Evolutionary conservation across 2,113 vertebrate species (phyloP), one percentile per base, ranked within the genome.

Genomic region (Phrynosoma blainvillii): DNA sequence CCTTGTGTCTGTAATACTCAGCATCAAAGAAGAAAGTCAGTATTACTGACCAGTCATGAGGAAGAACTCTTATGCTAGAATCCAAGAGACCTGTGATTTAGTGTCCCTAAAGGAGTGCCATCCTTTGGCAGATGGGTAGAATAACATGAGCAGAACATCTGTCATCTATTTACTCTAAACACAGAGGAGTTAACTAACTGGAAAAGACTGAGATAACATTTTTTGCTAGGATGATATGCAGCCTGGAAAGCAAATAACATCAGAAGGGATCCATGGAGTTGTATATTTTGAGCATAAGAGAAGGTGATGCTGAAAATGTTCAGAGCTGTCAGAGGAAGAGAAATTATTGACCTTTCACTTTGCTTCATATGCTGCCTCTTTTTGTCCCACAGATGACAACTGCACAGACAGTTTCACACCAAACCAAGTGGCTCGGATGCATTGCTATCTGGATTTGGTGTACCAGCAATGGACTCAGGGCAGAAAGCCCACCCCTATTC

Each of bases 351-450:
- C 18, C 13, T 80, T 81, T 70, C 11, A n/a, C 9, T 42, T 83
- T 68, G 20, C n/a, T 65, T 74, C 42, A 62, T 52, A 14, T 65
- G 3, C 23, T 56, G 36, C 27, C 32, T 73, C 74, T 65, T 47
- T 71, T 90, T 20, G 59, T 25, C 21, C 82, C 56, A 0, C 94
- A 99, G 99, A 99, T 88, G 99, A 99, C 87, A 97, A 98, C 90
- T 99, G 99, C 92, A 99, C 99, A n/a, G 97, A 99, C 93, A 97
- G 96, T 93, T 99, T 99, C 94, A 99, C 98, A 12, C 98, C 98
- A 5, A 99, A 99, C 93, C 99, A 99, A 94, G 98, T 98, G 87
- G 99, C 99, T 20, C 96, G 99, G 1, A 99, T 99, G 99, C 99
- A 99, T 56, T 99, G 99, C 94, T 99, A 99, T 79, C 90, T 99